Conservation (phyloP, 2,113 vertebrate species). For the Tauraco erythrolophus region DNA sequence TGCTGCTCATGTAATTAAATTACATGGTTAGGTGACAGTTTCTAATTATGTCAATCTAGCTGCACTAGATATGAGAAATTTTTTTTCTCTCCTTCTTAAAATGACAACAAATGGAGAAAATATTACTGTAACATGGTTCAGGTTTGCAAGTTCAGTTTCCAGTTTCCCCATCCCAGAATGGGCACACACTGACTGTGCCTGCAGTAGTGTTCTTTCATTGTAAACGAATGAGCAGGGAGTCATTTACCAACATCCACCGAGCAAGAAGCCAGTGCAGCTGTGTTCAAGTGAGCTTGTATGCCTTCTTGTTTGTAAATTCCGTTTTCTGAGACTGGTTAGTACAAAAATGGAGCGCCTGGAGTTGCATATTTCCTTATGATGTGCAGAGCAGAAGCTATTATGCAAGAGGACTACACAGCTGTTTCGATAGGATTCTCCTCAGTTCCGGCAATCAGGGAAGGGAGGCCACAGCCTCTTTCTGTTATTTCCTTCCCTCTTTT, state of each 20-base stretch:
- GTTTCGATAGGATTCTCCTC: neutral
- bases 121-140: neutral
- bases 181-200: neutral
- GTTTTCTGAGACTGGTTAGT: neutral
- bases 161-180: neutral
- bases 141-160: neutral
- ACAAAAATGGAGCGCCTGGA: neutral
- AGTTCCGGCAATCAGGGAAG: neutral
- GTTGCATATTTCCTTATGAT: neutral
- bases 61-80: neutral
- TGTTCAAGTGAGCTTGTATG: neutral
- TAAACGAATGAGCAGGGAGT: neutral
- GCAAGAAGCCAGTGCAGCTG: neutral
- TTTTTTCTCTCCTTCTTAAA: neutral
- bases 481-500: neutral
- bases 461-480: neutral
- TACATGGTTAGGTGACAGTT: neutral
- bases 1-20: constrained; percentile 10
- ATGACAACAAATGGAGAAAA: neutral
- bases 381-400: neutral
- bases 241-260: rapidly evolving
- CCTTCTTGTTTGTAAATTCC: neutral
- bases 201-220: neutral
- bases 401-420: neutral
- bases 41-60: neutral